Evolutionary conservation across 2,888 invertebrate genomes (phyloP), one percentile per base, ranked within the genome.

Genomic region (Lithosia quadra): DNA sequence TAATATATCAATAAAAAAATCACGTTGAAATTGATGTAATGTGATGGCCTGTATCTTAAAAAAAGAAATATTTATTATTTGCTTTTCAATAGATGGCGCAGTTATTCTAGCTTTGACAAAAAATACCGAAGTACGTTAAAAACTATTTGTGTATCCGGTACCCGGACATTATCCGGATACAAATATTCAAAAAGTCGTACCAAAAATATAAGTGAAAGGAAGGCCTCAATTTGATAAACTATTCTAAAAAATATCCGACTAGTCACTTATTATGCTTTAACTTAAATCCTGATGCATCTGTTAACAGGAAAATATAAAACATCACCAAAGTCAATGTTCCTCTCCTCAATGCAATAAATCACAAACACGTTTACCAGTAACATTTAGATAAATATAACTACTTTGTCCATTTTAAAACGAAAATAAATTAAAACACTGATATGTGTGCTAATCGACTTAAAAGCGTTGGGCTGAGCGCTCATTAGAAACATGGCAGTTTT

Each of bases 401-500:
- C 13, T 61, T 61, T 59, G 43, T 65, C 13, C 13, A 22, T 60
- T 65, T 64, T n/a, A 65, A 60, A 64, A 36, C 49, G 15, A 62
- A 56, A 65, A 39, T 49, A 65, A 28, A 57, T 62, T 60, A 61
- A 58, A 59, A 36, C 66, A 67, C 60, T 79, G 79, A 80, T 80
- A 80, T 80, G 79, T 81, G 63, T 72, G 69, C 73, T 79, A 79
- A 80, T 81, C 71, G 81, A 80, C 77, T 60, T 68, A 63, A 60
- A 79, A 81, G 73, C 78, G 34, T 75, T n/a, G n/a, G n/a, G n/a
- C n/a, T n/a, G n/a, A n/a, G n/a, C n/a, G n/a, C n/a, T n/a, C n/a
- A n/a, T n/a, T n/a, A n/a, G n/a, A n/a, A n/a, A n/a, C n/a, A n/a
- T n/a, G n/a, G n/a, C n/a, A n/a, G n/a, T n/a, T n/a, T n/a, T n/a